These are phyloP conservation scores for Ibycter americanus DNA, from an alignment of 2,797 vertebrate species.

Conservation along the genomic window DNA sequence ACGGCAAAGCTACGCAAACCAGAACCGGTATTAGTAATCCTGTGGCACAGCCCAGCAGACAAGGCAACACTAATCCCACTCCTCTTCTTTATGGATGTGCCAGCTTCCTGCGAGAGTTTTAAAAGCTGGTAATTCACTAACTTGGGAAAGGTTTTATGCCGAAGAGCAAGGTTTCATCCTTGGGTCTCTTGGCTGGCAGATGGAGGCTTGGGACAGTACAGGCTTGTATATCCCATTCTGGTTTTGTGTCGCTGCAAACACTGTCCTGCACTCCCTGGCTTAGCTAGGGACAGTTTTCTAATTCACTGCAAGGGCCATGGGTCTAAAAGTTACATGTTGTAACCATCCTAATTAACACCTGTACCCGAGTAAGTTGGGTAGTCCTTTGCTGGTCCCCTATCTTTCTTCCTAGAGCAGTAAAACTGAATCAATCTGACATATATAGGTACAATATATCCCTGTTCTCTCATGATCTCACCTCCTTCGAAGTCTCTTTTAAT, in stretches of 20 bases:
- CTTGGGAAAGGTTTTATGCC: neutral
- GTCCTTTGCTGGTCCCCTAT: neutral
- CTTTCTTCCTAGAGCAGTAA: neutral
- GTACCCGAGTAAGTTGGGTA: neutral
- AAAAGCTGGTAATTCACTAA: neutral
- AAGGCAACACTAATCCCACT: neutral
- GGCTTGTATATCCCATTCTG: rapidly evolving
- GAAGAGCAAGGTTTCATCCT: neutral
- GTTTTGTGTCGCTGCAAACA: neutral
- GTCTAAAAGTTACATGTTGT: neutral
- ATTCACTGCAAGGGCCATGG: neutral
- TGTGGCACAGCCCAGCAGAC: neutral
- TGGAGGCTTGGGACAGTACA: rapidly evolving
- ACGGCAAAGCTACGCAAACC: neutral
- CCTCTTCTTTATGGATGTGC: neutral
- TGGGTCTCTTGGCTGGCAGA: neutral
- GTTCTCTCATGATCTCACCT: constrained; percentile 33
- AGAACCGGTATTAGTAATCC: rapidly evolving
- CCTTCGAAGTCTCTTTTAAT: neutral
- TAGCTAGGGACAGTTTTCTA: neutral
- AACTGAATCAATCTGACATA: neutral
- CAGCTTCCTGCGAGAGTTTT: neutral
- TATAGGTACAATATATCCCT: neutral
- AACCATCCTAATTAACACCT: neutral
- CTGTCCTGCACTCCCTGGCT: rapidly evolving